Percentiles rank a stretch among this genome's conserved stretches.
phyloP scores from a whole-genome alignment of 1,140 invertebrate genomes.

The Panonychus citri region DNA sequence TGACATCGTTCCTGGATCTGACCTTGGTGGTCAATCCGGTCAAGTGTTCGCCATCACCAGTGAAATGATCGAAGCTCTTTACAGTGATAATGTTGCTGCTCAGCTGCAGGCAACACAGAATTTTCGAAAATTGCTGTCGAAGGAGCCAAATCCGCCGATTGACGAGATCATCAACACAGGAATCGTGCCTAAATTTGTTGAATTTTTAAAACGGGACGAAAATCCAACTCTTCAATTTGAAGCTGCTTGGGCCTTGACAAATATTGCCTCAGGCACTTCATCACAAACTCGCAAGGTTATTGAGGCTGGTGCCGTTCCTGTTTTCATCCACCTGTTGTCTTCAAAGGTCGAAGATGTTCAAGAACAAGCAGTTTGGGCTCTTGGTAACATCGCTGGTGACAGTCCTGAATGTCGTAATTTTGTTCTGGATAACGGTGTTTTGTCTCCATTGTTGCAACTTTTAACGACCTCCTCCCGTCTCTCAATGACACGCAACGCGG shows the following conservation, averaged over 20 bases:
- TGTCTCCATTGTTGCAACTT: conserved; percentile 63
- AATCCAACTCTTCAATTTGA: conserved; percentile 73
- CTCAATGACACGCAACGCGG: conserved; percentile 87
- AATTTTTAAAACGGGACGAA: conserved; percentile 59
- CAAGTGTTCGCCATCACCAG: conserved; percentile 26
- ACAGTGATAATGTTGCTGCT: conserved; percentile 49
- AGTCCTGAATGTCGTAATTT: conserved; percentile 74
- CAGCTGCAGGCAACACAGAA: conserved; percentile 76
- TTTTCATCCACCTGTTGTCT: conserved; percentile 58
- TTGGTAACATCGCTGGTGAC: conserved; percentile 85
- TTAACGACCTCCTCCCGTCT: conserved; percentile 53
- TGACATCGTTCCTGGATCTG: background rate
- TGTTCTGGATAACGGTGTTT: conserved; percentile 58
- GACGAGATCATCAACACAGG: conserved; percentile 93
- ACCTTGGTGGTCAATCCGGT: background rate
- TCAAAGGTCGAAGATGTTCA: conserved; percentile 76
- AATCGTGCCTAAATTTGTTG: conserved; percentile 84
- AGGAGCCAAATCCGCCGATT: conserved; percentile 91
- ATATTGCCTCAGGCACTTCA: conserved; percentile 90
- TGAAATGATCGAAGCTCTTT: conserved; percentile 57
- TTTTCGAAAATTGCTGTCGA: conserved; percentile 76
- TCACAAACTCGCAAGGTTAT: conserved; percentile 77
- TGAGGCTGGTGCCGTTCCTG: conserved; percentile 72
- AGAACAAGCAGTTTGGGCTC: conserved; percentile 31
- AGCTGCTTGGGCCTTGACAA: conserved; percentile 91